Percentiles rank a stretch among this genome's conserved stretches.
phyloP scores from a whole-genome alignment of 2,888 invertebrate species.

The Phytoseiulus persimilis region DNA sequence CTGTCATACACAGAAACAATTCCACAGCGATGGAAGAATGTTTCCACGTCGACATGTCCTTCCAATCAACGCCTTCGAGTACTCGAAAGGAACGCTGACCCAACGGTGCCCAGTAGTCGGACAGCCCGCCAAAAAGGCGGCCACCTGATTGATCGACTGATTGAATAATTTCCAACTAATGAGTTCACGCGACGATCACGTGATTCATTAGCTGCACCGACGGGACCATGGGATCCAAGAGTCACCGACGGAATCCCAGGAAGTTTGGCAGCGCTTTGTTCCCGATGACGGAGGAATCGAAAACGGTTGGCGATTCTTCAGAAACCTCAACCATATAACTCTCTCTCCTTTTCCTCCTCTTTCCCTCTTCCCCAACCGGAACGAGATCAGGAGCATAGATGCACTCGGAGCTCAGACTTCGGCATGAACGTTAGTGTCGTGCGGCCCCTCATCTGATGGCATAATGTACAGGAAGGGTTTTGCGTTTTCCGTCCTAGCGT shows the following conservation, averaged over 20 bases:
- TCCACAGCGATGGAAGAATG: background rate
- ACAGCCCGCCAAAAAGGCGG: background rate
- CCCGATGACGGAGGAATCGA: no score
- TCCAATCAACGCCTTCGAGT: background rate
- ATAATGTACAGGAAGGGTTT: background rate
- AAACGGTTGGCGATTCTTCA: no score
- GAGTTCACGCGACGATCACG: background rate
- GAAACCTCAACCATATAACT: no score
- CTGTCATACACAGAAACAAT: background rate
- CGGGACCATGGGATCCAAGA: background rate
- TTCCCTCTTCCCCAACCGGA: no score
- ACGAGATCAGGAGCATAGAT: no score
- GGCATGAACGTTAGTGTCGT: background rate
- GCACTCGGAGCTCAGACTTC: background rate
- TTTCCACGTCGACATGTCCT: background rate
- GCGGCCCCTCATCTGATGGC: background rate
- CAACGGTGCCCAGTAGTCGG: background rate
- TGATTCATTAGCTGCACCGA: background rate
- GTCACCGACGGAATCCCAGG: background rate
- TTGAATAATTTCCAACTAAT: background rate
- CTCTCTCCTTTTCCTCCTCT: no score
- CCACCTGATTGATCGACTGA: background rate
- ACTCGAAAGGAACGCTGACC: background rate
- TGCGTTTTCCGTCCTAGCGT: background rate
- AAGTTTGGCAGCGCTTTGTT: background rate